Percentiles rank a stretch among this genome's conserved stretches.
These are phyloP conservation scores for Dorcus parallelipipedus DNA, from an alignment of 2,888 invertebrate genomes.

Conservation along the genomic window DNA sequence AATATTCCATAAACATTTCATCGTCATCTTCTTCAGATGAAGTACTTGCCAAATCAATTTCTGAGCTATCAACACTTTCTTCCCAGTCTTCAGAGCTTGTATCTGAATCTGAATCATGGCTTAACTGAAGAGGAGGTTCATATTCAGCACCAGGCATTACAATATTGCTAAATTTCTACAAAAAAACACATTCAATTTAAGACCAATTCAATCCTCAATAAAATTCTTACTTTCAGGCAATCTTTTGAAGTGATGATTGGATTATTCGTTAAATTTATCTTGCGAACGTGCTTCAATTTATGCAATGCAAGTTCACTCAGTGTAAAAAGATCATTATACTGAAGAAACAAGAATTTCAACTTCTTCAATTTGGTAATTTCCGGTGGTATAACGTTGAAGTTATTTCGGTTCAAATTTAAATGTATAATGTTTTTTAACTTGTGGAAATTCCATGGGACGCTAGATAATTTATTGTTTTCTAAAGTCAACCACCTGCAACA, in stretches of 20 bases:
- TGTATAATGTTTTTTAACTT: constrained; percentile 57
- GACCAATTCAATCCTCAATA: neutral
- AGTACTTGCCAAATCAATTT: constrained; percentile 39
- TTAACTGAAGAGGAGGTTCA: constrained; percentile 12
- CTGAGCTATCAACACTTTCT: constrained; percentile 42
- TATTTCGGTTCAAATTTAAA: constrained; percentile 61
- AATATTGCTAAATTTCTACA: constrained; percentile 35
- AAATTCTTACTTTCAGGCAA: constrained; percentile 27
- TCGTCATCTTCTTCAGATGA: constrained; percentile 39
- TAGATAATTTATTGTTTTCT: constrained; percentile 58
- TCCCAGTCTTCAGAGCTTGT: constrained; percentile 42
- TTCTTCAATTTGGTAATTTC: constrained; percentile 36
- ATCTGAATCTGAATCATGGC: constrained; percentile 31
- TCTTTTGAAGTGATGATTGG: constrained; percentile 31
- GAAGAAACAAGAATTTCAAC: constrained; percentile 37
- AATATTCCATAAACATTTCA: constrained; percentile 33
- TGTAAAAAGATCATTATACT: constrained; percentile 38
- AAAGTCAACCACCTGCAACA: constrained; percentile 62
- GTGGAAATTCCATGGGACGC: constrained; percentile 54
- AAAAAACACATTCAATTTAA: constrained; percentile 3
- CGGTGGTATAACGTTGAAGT: constrained; percentile 53
- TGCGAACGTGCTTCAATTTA: constrained; percentile 34
- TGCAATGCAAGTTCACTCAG: constrained; percentile 33
- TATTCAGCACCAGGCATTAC: constrained; percentile 31
- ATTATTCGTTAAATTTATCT: constrained; percentile 42